Base-by-base conservation (phyloP, 1,140 invertebrate species). In the Orussus abietinus region DNA sequence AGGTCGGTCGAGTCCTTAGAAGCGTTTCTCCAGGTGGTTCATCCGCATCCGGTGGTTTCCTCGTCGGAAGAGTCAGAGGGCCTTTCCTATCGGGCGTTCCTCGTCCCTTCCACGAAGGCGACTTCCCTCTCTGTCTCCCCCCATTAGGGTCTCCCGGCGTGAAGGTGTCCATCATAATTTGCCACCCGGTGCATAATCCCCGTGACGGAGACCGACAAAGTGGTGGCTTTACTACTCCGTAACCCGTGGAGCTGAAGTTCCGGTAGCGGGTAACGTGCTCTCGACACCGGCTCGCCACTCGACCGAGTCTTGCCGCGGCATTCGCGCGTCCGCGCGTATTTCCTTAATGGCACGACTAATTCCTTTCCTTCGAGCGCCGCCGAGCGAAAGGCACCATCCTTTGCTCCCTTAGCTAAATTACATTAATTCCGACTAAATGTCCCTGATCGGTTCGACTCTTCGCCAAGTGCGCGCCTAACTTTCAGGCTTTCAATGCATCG, bases 161-260 rank as follows among this genome's bases (percentile, higher is more conserved):
- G 58, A 59, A 64, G 55, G 56, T 64, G 57, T 61, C 58, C 54
- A 58, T 64, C 62, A 62, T 62, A 62, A 64, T 64, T 64, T 64
- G 59, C 59, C 57, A 64, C 51, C 50, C 55, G 52, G 48, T 59
- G 53, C 57, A 62, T 64, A 64, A 64, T 64, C 59, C 45, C 59
- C 62, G 59, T 61, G 55, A 64, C 62, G 51, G 59, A 62, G 49
- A 59, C 62, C 58, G 62, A 64, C 62, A 64, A 64, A 64, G 59
- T 58, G 49, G 51, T 38, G 59, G 49, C 56, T 55, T 62, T 62
- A 60, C 55, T 53, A 54, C 48, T 50, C 45, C 53, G 51, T 48
- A 53, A 51, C 47, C 45, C 51, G 51, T 54, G 54, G 47, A 51
- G 44, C 49, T 38, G 43, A 53, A 51, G 61, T 60, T 64, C 59